Evolutionary conservation across 2,113 vertebrate species (phyloP).

Genomic region (Strigops habroptila): DNA sequence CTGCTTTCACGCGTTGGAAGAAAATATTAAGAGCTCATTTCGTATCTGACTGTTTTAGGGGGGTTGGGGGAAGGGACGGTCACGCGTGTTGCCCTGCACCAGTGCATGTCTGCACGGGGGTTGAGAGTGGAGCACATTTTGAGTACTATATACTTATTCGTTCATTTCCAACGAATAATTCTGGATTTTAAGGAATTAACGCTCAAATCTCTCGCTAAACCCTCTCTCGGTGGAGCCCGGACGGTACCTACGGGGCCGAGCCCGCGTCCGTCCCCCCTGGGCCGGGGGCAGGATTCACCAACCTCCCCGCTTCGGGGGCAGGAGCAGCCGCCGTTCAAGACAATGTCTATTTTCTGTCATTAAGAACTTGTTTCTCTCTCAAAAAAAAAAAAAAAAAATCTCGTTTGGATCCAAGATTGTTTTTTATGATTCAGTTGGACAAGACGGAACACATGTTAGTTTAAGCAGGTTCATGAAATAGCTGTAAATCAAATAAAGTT

Average conservation of each 20-base stretch:
- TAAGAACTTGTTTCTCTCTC: slow-evolving; percentile 7
- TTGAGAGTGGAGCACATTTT: background rate
- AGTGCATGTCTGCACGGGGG: background rate
- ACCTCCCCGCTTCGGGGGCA: background rate
- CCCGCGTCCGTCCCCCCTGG: background rate
- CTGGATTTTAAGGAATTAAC: background rate
- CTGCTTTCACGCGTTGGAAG: background rate
- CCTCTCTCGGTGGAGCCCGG: background rate
- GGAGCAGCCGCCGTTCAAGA: background rate
- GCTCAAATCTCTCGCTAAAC: fast-evolving
- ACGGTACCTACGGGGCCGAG: background rate
- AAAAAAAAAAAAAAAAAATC: background rate
- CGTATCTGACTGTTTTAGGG: background rate
- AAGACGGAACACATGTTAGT: slow-evolving; percentile 73
- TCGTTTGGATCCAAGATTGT: slow-evolving; percentile 43
- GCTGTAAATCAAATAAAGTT: slow-evolving; percentile 75
- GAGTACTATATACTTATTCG: background rate
- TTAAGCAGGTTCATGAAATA: slow-evolving; percentile 73
- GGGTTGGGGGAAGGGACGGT: background rate
- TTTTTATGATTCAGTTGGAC: slow-evolving; percentile 71
- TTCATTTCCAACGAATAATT: background rate
- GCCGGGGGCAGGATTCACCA: background rate
- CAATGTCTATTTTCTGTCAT: slow-evolving; percentile 48
- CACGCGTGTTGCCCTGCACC: background rate
- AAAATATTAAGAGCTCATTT: background rate